Evolutionary conservation across 2,113 vertebrate genomes (phyloP), one percentile per base, ranked within the genome.

Genomic region (Tautogolabrus adspersus): DNA sequence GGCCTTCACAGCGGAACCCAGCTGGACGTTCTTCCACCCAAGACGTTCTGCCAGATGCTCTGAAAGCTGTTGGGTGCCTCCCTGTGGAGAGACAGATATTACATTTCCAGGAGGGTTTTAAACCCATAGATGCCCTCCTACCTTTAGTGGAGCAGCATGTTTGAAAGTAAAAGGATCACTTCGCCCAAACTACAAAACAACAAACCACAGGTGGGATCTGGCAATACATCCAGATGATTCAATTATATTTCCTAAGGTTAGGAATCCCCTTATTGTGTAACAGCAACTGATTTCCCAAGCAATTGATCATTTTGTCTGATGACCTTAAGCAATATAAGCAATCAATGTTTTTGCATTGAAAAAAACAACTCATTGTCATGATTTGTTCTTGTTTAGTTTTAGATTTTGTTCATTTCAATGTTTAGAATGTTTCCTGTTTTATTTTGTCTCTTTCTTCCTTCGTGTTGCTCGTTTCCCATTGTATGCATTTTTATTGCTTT

Each of bases 11-110:
- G 91, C 88, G 16, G 90, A 91, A 65, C 85, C 85, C 87, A 93
- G 83, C 5, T 85, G 89, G 83, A 95, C 87, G 34, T 85, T 89
- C 79, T 92, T 85, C 76, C 81, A 63, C 70, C 93, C 94, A 21
- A 93, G 75, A 30, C 66, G 79, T 38, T 95, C 89, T n/a, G 88
- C 91, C 80, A 95, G 81, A 70, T 83, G 56, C 85, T 92, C 79
- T 1, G 91, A 95, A 86, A 94, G 93, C 90, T 94, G 93, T 66
- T 94, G 93, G 80, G 91, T 89, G 89, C 94, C 94, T 72, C 94
- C 93, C 94, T 95, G 92, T 92, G 93, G 93, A 90, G 75, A 86
- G 62, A 89, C 67, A 73, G 26, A 79, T 59, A 87, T 85, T 68
- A 71, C 76, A 84, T 19, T 8, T 49, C 19, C 83, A 81, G 57